These are phyloP conservation scores for Drosophila phalerata DNA, from an alignment of 2,888 invertebrate genomes.

Conservation along the genomic window DNA sequence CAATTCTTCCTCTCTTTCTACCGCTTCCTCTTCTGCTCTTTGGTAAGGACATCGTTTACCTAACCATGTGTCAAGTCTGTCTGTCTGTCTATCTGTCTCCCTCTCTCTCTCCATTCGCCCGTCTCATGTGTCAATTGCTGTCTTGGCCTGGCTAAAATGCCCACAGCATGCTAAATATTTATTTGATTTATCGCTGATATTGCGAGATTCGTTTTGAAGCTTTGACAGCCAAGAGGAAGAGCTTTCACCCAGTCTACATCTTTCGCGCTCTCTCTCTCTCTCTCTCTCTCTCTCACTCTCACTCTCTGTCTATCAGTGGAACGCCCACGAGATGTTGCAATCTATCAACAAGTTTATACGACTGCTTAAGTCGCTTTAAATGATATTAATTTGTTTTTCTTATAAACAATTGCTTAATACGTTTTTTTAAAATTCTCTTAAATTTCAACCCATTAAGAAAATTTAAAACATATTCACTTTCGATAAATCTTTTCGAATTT, in stretches of 20 bases:
- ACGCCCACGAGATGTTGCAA: conserved; percentile 41
- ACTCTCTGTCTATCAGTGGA: not conserved
- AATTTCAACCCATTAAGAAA: too few relatives aligned
- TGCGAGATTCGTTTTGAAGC: conserved; percentile 9
- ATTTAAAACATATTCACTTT: too few relatives aligned
- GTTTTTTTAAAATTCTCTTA: too few relatives aligned
- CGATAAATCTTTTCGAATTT: too few relatives aligned
- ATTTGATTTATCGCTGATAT: conserved; percentile 57
- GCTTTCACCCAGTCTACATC: conserved; percentile 44
- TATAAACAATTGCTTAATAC: too few relatives aligned
- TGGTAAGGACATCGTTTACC: not conserved
- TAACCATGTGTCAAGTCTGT: too few relatives aligned
- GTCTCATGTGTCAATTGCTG: conserved; percentile 49
- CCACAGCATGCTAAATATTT: conserved; percentile 41
- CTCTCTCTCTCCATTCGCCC: not conserved
- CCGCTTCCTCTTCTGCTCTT: not conserved
- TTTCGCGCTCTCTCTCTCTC: not conserved
- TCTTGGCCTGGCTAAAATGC: conserved; percentile 17
- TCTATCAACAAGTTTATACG: not conserved
- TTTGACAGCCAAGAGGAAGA: conserved; percentile 8
- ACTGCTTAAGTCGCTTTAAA: not conserved
- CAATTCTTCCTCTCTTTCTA: too few relatives aligned
- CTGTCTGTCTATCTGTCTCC: too few relatives aligned
- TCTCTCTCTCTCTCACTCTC: not conserved
- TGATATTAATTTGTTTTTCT: too few relatives aligned